These are phyloP conservation scores for Nephrocerus scutellatus DNA, from an alignment of 2,888 invertebrate genomes.

Conservation along the genomic window DNA sequence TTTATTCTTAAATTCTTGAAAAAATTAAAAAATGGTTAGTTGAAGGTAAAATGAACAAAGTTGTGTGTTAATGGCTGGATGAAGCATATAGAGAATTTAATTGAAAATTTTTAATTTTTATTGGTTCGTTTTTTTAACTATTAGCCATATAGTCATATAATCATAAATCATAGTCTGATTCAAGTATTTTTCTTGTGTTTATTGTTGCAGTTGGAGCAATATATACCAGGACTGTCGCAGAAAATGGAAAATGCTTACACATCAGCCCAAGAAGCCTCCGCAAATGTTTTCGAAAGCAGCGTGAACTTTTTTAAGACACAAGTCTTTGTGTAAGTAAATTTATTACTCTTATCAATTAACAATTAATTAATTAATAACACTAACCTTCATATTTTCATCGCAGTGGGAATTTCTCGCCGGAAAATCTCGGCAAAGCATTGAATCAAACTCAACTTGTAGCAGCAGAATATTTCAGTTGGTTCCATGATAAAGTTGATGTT, in stretches of 20 bases:
- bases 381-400: slow-evolving; percentile 37
- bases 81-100: too few species aligned
- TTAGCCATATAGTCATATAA: too few species aligned
- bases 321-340: slow-evolving; percentile 67
- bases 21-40: too few species aligned
- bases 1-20: too few species aligned
- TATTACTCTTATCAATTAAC: slow-evolving; percentile 14
- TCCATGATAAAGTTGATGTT: slow-evolving; percentile 70
- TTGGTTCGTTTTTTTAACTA: too few species aligned
- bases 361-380: slow-evolving; percentile 1
- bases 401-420: slow-evolving; percentile 72
- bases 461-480: slow-evolving; percentile 64
- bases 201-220: slow-evolving; percentile 56
- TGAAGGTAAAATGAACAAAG: too few species aligned
- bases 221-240: slow-evolving; percentile 64
- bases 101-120: too few species aligned
- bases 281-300: slow-evolving; percentile 51
- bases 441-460: slow-evolving; percentile 63
- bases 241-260: slow-evolving; percentile 53
- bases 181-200: slow-evolving; percentile 16
- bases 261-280: slow-evolving; percentile 48
- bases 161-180: too few species aligned
- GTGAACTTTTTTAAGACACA: slow-evolving; percentile 62
- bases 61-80: too few species aligned
- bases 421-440: slow-evolving; percentile 64